Evolutionary conservation across 1,140 invertebrate genomes (phyloP).

Genomic region (Papilio polytes): DNA sequence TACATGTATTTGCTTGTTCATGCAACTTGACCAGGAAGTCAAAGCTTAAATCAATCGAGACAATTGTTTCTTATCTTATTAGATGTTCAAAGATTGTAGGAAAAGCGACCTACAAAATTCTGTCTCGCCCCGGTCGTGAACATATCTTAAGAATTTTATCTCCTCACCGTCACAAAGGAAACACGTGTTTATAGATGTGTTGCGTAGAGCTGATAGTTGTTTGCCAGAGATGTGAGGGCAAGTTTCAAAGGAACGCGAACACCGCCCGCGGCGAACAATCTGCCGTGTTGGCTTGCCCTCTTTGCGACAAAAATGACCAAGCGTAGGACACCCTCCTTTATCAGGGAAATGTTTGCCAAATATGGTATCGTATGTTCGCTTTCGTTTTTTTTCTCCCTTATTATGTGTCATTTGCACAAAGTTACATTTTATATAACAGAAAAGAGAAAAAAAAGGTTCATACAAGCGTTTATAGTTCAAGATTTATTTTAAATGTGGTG

Average conservation of each 20-base stretch:
- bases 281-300: slow-evolving; percentile 64
- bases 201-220: slow-evolving; percentile 4
- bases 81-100: neutral
- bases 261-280: slow-evolving; percentile 63
- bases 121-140: slow-evolving; percentile 1
- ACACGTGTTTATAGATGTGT: slow-evolving; percentile 15
- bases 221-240: slow-evolving; percentile 17
- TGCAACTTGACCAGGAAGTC: neutral
- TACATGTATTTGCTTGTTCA: no score
- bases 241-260: slow-evolving; percentile 56
- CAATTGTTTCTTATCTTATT: neutral
- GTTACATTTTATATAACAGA: neutral
- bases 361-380: slow-evolving; percentile 29
- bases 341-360: slow-evolving; percentile 35
- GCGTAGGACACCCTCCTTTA: slow-evolving; percentile 38
- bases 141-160: slow-evolving; percentile 32
- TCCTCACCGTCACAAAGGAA: slow-evolving; percentile 2
- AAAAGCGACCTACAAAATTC: neutral
- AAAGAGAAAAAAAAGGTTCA: neutral
- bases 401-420: slow-evolving; percentile 33
- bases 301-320: slow-evolving; percentile 54
- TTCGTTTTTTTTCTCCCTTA: slow-evolving; percentile 14
- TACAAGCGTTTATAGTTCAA: neutral
- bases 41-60: neutral
- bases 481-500: neutral